A percentile compares a stretch with the other conserved stretches of the same genome.
Evolutionary conservation across 2,888 invertebrate species (phyloP).

Genomic region (Drosophila yooni): DNA sequence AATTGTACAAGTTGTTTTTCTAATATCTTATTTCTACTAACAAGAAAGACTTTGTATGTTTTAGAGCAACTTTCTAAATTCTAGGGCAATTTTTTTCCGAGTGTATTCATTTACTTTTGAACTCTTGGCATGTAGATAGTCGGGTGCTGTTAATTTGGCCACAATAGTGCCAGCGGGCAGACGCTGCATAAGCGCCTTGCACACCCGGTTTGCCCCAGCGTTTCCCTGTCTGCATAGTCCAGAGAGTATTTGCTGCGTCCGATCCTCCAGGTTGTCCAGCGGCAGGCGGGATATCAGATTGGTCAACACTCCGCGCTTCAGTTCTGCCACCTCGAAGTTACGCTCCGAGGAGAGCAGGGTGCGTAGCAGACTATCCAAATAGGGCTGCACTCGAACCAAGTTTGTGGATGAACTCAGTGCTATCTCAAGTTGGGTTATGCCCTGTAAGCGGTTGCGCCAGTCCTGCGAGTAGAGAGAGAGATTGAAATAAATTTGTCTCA

Average conservation of each 20-base stretch:
- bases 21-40: background rate
- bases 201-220: conserved; percentile 84
- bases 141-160: conserved; percentile 83
- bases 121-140: conserved; percentile 85
- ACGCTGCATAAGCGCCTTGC: conserved; percentile 85
- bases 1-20: background rate
- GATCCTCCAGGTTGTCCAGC: conserved; percentile 84
- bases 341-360: conserved; percentile 89
- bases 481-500: conserved; percentile 1
- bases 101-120: conserved; percentile 81
- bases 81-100: background rate
- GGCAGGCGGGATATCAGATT: conserved; percentile 85
- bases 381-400: conserved; percentile 86
- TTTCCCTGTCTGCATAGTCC: conserved; percentile 85
- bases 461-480: conserved; percentile 68
- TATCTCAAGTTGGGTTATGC: conserved; percentile 81
- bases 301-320: conserved; percentile 83
- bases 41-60: background rate
- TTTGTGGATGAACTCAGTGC: conserved; percentile 86
- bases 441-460: conserved; percentile 84
- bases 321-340: conserved; percentile 84
- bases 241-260: conserved; percentile 83
- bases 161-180: conserved; percentile 85
- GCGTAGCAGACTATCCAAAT: conserved; percentile 88
- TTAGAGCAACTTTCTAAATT: background rate